A percentile compares a stretch with the other conserved stretches of the same genome.
These are phyloP conservation scores for Melikaiella ostensackeni DNA, from an alignment of 2,888 invertebrate genomes.

Conservation along the genomic window DNA sequence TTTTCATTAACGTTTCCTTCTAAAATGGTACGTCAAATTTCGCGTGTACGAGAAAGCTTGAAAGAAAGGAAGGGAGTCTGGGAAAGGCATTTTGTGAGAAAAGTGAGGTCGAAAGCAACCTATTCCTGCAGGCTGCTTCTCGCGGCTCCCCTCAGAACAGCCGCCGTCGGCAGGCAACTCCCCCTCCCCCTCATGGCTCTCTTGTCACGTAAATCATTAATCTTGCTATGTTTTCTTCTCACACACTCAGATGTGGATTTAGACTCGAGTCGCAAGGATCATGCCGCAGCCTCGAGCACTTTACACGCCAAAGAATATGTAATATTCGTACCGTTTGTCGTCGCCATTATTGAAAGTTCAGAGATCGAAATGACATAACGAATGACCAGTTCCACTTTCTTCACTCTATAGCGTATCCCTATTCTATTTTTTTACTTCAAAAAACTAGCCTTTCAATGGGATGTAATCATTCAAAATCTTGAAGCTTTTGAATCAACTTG, in stretches of 20 bases:
- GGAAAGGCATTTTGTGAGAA: constrained; percentile 60
- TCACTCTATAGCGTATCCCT: not conserved
- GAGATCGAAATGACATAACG: constrained; percentile 32
- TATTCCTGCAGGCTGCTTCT: constrained; percentile 64
- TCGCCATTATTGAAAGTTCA: constrained; percentile 37
- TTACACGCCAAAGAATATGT: constrained; percentile 32
- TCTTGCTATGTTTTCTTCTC: constrained; percentile 75
- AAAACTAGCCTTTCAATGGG: constrained; percentile 53
- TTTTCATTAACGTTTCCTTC: constrained; percentile 1
- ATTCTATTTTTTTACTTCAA: not conserved
- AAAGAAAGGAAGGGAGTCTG: constrained; percentile 34
- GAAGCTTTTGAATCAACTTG: too few relatives aligned
- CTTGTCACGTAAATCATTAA: constrained; percentile 76
- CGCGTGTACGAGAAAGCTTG: constrained; percentile 14
- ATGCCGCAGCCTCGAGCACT: constrained; percentile 36
- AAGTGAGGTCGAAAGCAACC: constrained; percentile 63
- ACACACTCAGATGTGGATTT: constrained; percentile 77
- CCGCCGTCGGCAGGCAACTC: constrained; percentile 59
- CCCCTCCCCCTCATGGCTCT: constrained; percentile 60
- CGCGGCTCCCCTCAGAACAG: constrained; percentile 61
- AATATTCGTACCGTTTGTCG: constrained; percentile 35
- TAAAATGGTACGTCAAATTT: constrained; percentile 17
- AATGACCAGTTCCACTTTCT: constrained; percentile 16
- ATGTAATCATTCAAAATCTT: not conserved
- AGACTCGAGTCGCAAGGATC: constrained; percentile 72